Percentiles rank a stretch among this genome's conserved stretches.
These are phyloP conservation scores for Thumatha senex DNA, from an alignment of 2,888 invertebrate genomes.

Conservation along the genomic window DNA sequence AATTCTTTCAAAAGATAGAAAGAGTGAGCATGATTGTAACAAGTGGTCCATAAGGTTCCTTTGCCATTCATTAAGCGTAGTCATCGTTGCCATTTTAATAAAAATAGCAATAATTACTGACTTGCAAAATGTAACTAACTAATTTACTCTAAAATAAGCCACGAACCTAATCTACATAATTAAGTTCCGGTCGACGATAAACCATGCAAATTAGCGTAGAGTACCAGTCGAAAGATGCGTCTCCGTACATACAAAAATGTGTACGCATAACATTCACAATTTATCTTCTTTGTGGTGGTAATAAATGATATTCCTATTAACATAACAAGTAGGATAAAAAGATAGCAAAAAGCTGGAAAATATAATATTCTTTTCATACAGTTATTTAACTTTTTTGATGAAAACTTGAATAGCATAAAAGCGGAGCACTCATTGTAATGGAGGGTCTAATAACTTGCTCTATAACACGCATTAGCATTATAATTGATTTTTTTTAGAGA, in stretches of 20 bases:
- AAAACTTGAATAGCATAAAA: no score
- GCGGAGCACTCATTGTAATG: no score
- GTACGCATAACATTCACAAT: background rate
- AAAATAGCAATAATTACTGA: background rate
- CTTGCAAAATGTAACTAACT: background rate
- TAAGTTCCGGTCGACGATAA: background rate
- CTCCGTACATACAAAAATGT: background rate
- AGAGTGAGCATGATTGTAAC: no score
- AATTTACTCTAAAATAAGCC: background rate
- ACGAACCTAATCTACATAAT: background rate
- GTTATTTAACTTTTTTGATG: background rate
- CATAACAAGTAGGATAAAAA: background rate
- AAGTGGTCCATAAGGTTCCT: no score
- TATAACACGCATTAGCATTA: no score
- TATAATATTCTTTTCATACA: no score
- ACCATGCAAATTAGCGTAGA: constrained; percentile 1
- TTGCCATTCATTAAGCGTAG: no score
- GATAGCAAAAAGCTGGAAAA: background rate
- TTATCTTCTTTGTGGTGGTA: background rate
- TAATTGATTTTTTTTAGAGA: no score
- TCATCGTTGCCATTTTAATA: background rate
- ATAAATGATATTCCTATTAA: background rate
- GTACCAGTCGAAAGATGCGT: background rate
- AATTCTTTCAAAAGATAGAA: no score
- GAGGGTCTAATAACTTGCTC: no score